Evolutionary conservation across 53 echinoderm and acorn worm genomes (phyloP).

Genomic region (Mesocentrotus franciscanus): DNA sequence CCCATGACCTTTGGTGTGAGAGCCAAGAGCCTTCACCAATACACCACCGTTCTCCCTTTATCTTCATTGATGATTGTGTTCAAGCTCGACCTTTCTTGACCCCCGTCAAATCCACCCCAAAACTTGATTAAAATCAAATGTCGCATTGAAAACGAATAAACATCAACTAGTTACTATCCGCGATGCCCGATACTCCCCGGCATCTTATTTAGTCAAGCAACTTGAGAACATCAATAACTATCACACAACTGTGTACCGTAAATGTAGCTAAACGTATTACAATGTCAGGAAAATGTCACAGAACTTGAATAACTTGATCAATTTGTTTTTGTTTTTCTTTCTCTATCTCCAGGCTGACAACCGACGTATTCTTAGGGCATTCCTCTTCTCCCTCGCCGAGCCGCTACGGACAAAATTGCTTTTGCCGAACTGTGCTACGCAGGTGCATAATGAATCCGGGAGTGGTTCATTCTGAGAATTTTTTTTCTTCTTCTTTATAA

Average conservation of each 20-base stretch:
- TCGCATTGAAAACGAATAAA: not conserved
- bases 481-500: too few relatives aligned
- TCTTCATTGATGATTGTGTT: not conserved
- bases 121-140: not conserved
- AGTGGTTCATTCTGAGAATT: too few relatives aligned
- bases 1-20: too few relatives aligned
- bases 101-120: not conserved
- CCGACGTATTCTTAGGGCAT: not conserved
- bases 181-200: not conserved
- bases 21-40: too few relatives aligned
- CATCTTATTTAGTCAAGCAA: not conserved
- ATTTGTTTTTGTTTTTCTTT: conserved; percentile 34
- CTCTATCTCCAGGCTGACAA: not conserved
- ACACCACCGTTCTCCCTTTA: too few relatives aligned
- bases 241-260: not conserved
- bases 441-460: too few relatives aligned
- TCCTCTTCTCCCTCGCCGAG: not conserved
- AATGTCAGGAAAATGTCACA: not conserved
- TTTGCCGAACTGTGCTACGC: not conserved
- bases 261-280: not conserved
- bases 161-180: not conserved
- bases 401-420: not conserved
- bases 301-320: conserved; percentile 26
- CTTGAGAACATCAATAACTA: not conserved
- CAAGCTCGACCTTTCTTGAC: not conserved